phyloP scores from a whole-genome alignment of 1,140 invertebrate species.

The Aricia agestis region DNA sequence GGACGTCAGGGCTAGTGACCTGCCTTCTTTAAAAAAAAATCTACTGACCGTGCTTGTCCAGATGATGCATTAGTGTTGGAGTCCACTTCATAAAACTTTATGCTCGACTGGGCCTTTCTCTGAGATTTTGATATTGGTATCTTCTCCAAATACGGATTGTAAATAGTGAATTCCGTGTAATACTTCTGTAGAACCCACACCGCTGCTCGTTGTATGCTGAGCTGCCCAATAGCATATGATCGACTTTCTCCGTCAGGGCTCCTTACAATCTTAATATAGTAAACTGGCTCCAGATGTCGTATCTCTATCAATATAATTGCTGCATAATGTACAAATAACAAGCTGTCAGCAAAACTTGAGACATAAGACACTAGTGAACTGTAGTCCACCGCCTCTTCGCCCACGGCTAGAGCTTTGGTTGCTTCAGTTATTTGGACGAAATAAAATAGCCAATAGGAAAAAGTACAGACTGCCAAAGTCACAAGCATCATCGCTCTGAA shows the following conservation, averaged over 20 bases:
- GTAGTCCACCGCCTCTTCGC: conserved; percentile 87
- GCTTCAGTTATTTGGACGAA: conserved; percentile 91
- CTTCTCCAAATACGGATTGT: conserved; percentile 96
- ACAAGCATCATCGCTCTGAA: conserved; percentile 92
- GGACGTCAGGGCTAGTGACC: too few relatives aligned
- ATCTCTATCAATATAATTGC: conserved; percentile 95
- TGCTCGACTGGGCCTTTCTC: conserved; percentile 86
- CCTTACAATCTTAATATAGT: conserved; percentile 93
- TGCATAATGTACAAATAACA: conserved; percentile 96
- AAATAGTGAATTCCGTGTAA: conserved; percentile 96
- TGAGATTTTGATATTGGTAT: conserved; percentile 90
- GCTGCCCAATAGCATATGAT: conserved; percentile 91
- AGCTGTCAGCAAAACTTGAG: conserved; percentile 91
- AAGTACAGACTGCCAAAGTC: conserved; percentile 93
- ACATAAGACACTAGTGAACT: conserved; percentile 93
- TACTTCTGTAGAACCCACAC: conserved; percentile 96
- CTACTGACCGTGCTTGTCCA: conserved; percentile 77
- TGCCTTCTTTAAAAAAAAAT: too few relatives aligned
- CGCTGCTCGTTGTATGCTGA: conserved; percentile 96
- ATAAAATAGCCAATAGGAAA: conserved; percentile 98
- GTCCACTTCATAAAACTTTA: conserved; percentile 98
- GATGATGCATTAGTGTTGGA: conserved; percentile 83
- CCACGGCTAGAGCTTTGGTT: conserved; percentile 85
- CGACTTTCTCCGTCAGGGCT: conserved; percentile 94
- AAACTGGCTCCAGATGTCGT: conserved; percentile 91